Base-by-base conservation (phyloP, 2,888 invertebrate genomes). In the Liodrosophila aerea region DNA sequence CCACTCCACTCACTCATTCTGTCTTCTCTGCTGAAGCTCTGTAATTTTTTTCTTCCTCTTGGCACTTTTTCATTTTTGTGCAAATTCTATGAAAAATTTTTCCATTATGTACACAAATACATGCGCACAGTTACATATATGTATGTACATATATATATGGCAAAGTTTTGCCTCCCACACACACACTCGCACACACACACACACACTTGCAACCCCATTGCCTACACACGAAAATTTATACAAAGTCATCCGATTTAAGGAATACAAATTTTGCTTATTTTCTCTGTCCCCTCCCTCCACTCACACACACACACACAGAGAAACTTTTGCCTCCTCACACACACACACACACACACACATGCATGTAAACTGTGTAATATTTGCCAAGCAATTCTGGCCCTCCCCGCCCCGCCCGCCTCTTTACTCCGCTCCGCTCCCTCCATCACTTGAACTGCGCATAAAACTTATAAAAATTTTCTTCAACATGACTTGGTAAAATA, bases 231-330 rank as follows among this genome's bases (percentile, higher is more conserved):
- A 83, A 81, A 85, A 86, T 85, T 87, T 88, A 86, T 87, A 88
- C 88, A 88, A 88, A 88, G 87, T 88, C 87, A 88, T 87, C 86
- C 86, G 87, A 87, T 88, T 87, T 87, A 88, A 88, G 87, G 86
- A 83, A 88, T 88, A 88, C 87, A 87, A 87, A 88, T 87, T 87
- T 87, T 81, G 72, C 78, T 87, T 86, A 85, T 87, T 87, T 87
- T 74, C 59, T 73, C n/a, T n/a, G n/a, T n/a, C n/a, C n/a, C n/a
- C n/a, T n/a, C n/a, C 65, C 66, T 76, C 66, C 72, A 54, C 81
- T 72, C 78, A 74, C 65, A 81, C 60, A 76, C 64, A 81, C 44
- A 22, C 22, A 5, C 22, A 22, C 22, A 22, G 3, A 60, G 49
- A 64, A 15, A 36, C 49, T 36, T 33, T 11, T 39, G 12, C 44